Evolutionary conservation across 2,113 vertebrate species (phyloP), one percentile per base, ranked within the genome.

Genomic region (Sakesphorus luctuosus): DNA sequence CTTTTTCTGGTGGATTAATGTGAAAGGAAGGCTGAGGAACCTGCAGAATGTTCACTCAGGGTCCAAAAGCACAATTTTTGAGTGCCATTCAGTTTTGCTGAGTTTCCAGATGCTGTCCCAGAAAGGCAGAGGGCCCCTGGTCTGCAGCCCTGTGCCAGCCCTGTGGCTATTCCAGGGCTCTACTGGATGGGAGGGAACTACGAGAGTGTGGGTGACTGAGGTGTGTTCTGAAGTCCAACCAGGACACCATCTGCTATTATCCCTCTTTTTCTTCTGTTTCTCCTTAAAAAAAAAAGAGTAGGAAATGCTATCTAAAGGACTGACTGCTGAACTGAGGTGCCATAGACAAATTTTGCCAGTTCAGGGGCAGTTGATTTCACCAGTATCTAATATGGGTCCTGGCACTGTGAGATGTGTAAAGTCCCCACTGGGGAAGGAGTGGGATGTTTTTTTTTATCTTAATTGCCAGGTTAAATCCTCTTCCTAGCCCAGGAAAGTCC

Each of bases 131-230:
- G 36, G 29, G 29, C 11, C 69, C 63, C 31, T n/a, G 44, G 9
- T 6, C 7, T 23, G 33, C 5, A 16, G 33, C 44, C n/a, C 53
- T 10, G 15, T 26, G 31, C 36, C 78, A 80, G 25, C 18, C 28
- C 46, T 53, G 19, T 33, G 18, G 44, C 38, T 11, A 0, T 8
- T 1, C 6, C 35, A 26, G 35, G 17, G 21, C 10, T 91, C n/a
- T 50, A 44, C 21, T 16, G 31, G 11, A 16, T 11, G 50, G 72
- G 40, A 38, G 29, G 29, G 69, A 59, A 3, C 5, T 1, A 19
- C 15, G 19, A 28, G 23, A 10, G 2, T 3, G 0, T 31, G 44
- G n/a, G 49, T 53, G 38, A 3, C 33, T 4, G 1, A 10, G 16
- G 11, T 17, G 17, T 29, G 62, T 65, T 35, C 89, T 63, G 56